A percentile compares a stretch with the other conserved stretches of the same genome.
These are phyloP conservation scores for Psittacus erithacus DNA, from an alignment of 2,113 vertebrate species.

Conservation along the genomic window DNA sequence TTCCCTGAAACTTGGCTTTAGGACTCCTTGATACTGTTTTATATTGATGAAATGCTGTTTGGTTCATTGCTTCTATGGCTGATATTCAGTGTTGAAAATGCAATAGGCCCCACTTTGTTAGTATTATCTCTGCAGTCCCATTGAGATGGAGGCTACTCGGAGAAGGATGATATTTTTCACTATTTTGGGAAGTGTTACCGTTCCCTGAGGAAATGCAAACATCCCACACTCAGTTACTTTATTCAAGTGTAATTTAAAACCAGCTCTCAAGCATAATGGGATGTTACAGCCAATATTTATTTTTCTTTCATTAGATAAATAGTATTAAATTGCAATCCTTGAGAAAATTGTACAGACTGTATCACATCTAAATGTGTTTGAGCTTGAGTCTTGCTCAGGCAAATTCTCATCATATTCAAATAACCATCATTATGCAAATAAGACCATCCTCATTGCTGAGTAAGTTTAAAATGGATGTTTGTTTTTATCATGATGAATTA, in stretches of 20 bases:
- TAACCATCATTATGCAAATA: conserved; percentile 75
- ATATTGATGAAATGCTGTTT: background rate
- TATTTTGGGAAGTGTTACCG: background rate
- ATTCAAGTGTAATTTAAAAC: conserved; percentile 49
- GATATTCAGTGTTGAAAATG: background rate
- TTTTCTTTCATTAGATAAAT: conserved; percentile 77
- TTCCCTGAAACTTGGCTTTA: background rate
- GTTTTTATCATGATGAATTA: conserved; percentile 67
- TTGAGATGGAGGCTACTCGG: background rate
- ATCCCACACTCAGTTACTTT: conserved; percentile 17
- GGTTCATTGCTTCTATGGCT: background rate
- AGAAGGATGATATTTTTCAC: background rate
- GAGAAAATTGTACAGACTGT: conserved; percentile 64
- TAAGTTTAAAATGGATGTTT: conserved; percentile 66
- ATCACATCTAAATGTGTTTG: conserved; percentile 58
- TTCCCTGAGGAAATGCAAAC: conserved; percentile 25
- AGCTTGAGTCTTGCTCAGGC: conserved; percentile 67
- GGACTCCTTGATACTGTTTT: background rate
- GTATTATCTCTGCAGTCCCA: background rate
- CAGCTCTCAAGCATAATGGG: conserved; percentile 41
- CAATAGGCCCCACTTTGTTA: background rate
- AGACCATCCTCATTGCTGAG: conserved; percentile 42
- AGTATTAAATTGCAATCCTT: conserved; percentile 72
- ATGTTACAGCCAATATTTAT: conserved; percentile 71
- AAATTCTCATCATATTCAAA: conserved; percentile 72